Percentiles rank a stretch among this genome's conserved stretches.
phyloP scores from a whole-genome alignment of 2,888 invertebrate genomes.

The Eupithecia pulchellata region DNA sequence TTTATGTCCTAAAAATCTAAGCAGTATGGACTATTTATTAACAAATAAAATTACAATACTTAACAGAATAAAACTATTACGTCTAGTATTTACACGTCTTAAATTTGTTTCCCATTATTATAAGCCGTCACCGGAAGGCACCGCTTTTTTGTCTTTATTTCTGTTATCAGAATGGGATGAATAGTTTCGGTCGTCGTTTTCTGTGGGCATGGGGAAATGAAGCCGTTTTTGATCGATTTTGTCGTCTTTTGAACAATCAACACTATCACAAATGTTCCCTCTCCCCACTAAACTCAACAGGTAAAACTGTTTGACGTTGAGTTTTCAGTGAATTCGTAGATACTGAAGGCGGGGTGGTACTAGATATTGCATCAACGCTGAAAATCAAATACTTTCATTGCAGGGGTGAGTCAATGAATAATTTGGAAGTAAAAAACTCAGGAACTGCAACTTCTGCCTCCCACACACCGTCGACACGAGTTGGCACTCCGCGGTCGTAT shows the following conservation, averaged over 20 bases:
- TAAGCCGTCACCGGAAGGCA: no score
- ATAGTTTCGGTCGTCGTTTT: neutral
- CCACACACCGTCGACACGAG: constrained; percentile 16
- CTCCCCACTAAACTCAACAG: neutral
- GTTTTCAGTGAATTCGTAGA: neutral
- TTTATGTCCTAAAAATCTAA: no score
- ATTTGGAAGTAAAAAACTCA: neutral
- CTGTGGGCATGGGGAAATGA: neutral
- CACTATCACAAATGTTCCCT: no score
- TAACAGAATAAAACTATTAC: no score
- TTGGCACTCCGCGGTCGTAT: constrained; percentile 39
- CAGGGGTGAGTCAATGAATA: neutral
- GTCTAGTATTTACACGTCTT: no score
- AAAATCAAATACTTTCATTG: neutral
- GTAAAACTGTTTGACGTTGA: neutral
- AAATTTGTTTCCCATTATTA: no score
- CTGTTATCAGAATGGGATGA: no score
- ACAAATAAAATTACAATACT: no score
- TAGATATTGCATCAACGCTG: neutral
- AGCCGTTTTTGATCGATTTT: neutral
- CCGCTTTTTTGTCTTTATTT: no score
- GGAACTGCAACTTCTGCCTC: neutral
- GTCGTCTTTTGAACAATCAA: neutral
- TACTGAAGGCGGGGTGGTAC: neutral
- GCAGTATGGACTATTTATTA: no score